Evolutionary conservation across 2,797 vertebrate genomes (phyloP).

Genomic region (Enteromius afrohamiltoni): DNA sequence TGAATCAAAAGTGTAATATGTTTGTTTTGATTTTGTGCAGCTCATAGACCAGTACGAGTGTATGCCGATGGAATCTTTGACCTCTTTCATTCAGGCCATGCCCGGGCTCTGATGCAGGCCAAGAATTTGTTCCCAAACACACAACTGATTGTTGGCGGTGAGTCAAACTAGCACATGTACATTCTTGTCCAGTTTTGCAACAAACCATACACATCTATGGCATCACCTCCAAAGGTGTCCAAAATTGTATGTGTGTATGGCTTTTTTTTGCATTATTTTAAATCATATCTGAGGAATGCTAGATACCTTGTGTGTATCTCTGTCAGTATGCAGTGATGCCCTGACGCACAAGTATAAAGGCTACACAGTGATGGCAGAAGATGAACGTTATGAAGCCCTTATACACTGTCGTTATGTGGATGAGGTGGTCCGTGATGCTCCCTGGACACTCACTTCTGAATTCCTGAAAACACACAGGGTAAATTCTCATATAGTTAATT

Average conservation of each 20-base stretch:
- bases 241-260: background rate
- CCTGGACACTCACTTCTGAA: constrained; percentile 91
- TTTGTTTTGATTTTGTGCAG: constrained; percentile 69
- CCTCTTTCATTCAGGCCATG: constrained; percentile 97
- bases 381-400: constrained; percentile 93
- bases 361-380: constrained; percentile 97
- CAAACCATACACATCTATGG: background rate
- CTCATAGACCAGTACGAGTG: constrained; percentile 91
- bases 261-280: background rate
- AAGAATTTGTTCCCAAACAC: constrained; percentile 98
- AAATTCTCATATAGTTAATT: constrained; percentile 24
- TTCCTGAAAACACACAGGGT: constrained; percentile 97
- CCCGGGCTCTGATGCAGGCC: constrained; percentile 97
- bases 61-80: constrained; percentile 99
- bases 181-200: background rate
- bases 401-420: constrained; percentile 98
- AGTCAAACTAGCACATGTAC: constrained; percentile 57
- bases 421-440: constrained; percentile 95
- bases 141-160: constrained; percentile 96
- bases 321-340: constrained; percentile 93
- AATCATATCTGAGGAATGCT: background rate
- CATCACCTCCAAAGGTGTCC: background rate
- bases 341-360: constrained; percentile 97
- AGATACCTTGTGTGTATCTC: background rate
- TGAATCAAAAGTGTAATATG: background rate